Base-by-base conservation (phyloP, 2,888 invertebrate species). In the Caenorhabditis afra region DNA sequence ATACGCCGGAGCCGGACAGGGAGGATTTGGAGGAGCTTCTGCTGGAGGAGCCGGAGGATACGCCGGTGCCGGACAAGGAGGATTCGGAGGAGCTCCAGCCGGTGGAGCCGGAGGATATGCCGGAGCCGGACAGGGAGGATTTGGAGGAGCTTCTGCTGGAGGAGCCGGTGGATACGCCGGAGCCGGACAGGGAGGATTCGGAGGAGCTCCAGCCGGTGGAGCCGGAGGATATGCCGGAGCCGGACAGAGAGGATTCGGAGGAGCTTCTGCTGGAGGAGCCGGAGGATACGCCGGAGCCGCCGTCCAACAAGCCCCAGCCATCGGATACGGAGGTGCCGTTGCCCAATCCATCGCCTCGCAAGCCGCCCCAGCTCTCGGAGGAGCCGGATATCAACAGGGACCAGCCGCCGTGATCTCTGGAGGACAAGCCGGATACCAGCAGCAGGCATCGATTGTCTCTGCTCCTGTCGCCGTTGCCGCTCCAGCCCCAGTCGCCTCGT, bases 231-330 rank as follows among this genome's bases (percentile, higher is more conserved):
- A 65, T 14, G 68, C 50, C 1, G 68, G 68, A 59, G 49, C 52
- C n/a, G 23, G 39, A 20, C 52, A 45, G 41, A 62, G 70, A 71
- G 70, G 70, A 61, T 61, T 55, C 49, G 62, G 65, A 45, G 65
- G 65, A 65, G 53, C 53, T 37, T 18, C 29, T 1, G 44, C 41
- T 14, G 65, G 65, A 53, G 62, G 71, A 68, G 39, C 18, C 57
- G 67, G 67, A 62, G 74, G 74, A 75, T 74, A 74, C 65, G 74
- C 74, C 23, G 74, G 74, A 65, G 73, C 73, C 50, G 50, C 39
- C 5, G 49, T n/a, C 37, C 50, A 50, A 14, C 29, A 35, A 29
- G 52, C 11, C 10, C 37, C 22, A n/a, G 47, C 59, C n/a, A 14
- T 44, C 29, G 52, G 52, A 58, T 41, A 39, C 53, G 61, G 66